Base-by-base conservation (phyloP, 2,113 vertebrate species). In the Cynoglossus semilaevis region DNA sequence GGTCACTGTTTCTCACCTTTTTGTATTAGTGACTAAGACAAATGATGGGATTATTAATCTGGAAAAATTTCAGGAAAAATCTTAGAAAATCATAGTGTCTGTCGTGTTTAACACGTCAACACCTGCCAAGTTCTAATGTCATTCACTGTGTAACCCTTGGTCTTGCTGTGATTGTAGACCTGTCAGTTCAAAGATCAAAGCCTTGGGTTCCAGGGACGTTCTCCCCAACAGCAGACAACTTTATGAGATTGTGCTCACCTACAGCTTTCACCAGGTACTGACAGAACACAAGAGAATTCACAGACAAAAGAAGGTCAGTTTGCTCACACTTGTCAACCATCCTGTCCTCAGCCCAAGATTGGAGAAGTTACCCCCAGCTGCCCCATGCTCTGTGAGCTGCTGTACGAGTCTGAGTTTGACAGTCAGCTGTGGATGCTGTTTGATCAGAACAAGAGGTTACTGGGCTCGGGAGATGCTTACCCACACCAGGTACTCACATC, bases 321-420 rank as follows among this genome's bases (percentile, higher is more conserved):
- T 60, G 43, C 60, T 0, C 57, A 3, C 75, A 22, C 51, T 43
- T 5, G 11, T 58, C 0, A 62, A 70, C 34, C 67, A 22, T 76
- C 45, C 55, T 76, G 52, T 81, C 29, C 42, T 49, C 75, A 99
- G 97, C 94, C 96, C 3, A 98, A 98, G 81, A 96, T 92, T 70
- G 97, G 97, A n/a, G 97, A 99, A 83, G 94, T 98, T 40, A 98
- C 94, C 22, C 94, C 96, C 56, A 99, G 96, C 81, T 99, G 97
- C 72, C 97, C 97, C 0, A 83, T 94, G 62, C 92, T 99, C 50
- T 98, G 96, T 88, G 96, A 99, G 80, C 79, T 98, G 52, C 63
- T 99, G 5, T 99, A 99, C 0, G 97, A 99, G 85, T 98, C 97
- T 2, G 97, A 99, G 88, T 99, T 95, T 85, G 97, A 98, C 89